Evolutionary conservation across 2,797 vertebrate species (phyloP).

Genomic region (Aselliscus stoliczkanus): DNA sequence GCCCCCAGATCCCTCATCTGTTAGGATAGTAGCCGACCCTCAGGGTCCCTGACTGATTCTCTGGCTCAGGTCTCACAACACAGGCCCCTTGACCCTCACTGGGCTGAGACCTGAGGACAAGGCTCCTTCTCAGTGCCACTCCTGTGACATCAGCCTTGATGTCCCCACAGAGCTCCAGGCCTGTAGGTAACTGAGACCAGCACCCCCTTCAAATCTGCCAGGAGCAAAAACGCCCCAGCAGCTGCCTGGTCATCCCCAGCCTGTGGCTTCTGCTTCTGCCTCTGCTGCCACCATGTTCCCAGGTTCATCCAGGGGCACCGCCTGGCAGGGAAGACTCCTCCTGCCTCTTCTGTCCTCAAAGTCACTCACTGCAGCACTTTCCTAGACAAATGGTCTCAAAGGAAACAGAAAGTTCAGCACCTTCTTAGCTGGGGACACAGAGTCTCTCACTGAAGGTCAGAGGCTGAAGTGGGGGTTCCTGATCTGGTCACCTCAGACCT

Average conservation of each 20-base stretch:
- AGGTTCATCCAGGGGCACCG: fast-evolving
- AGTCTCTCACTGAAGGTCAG: background rate
- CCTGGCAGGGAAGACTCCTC: too few relatives aligned
- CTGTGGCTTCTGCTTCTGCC: too few relatives aligned
- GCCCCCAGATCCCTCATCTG: background rate
- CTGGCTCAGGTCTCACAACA: background rate
- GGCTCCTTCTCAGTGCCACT: background rate
- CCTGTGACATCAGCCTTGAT: background rate
- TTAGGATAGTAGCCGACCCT: fast-evolving
- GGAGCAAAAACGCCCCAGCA: background rate
- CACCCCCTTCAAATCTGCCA: background rate
- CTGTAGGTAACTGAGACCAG: background rate
- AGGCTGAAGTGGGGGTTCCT: too few relatives aligned
- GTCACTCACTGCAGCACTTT: background rate
- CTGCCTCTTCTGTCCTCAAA: background rate
- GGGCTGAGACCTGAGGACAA: background rate
- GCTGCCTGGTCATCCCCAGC: background rate
- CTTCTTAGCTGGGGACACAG: too few relatives aligned
- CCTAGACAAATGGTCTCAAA: background rate
- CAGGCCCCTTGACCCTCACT: background rate
- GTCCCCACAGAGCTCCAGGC: background rate
- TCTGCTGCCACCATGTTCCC: background rate
- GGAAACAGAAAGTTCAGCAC: background rate
- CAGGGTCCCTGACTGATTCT: background rate
- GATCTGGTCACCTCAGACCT: too few relatives aligned